phyloP scores from a whole-genome alignment of 2,113 vertebrate genomes.

The Montifringilla adamsi region DNA sequence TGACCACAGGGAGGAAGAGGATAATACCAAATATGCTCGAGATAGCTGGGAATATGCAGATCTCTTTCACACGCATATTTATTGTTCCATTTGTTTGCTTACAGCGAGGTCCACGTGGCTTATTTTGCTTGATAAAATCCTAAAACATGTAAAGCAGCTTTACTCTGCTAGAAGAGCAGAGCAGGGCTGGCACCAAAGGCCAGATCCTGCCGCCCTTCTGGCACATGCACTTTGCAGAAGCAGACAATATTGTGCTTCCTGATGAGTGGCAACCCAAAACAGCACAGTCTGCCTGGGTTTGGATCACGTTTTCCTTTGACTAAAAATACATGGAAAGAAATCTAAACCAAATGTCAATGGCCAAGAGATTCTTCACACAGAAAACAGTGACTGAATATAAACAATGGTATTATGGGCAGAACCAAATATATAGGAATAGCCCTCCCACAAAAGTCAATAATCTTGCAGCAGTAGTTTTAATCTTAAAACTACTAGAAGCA shows the following conservation, averaged over 20 bases:
- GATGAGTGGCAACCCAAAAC: neutral
- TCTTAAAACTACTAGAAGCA: neutral
- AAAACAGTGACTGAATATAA: neutral
- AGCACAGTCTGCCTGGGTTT: neutral
- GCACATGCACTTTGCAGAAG: neutral
- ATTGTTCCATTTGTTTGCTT: neutral
- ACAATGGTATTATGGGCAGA: neutral
- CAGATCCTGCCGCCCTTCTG: neutral
- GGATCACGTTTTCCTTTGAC: neutral
- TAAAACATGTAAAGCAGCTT: neutral
- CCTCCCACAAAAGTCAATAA: accelerated
- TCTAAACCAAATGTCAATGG: neutral
- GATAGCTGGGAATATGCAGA: neutral
- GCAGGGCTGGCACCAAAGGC: neutral
- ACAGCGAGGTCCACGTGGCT: neutral
- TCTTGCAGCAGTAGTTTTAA: neutral
- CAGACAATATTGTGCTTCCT: neutral
- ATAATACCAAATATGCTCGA: neutral
- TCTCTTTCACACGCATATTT: neutral
- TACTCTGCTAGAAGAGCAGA: neutral
- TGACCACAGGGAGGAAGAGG: neutral
- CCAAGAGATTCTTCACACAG: neutral
- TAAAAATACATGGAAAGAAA: neutral
- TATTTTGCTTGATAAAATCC: neutral
- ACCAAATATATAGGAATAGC: neutral